Percentiles rank a stretch among this genome's conserved stretches.
These are phyloP conservation scores for Ophiothrix spiculata DNA, from an alignment of 35 echinoderm and acorn worm species.

Conservation along the genomic window DNA sequence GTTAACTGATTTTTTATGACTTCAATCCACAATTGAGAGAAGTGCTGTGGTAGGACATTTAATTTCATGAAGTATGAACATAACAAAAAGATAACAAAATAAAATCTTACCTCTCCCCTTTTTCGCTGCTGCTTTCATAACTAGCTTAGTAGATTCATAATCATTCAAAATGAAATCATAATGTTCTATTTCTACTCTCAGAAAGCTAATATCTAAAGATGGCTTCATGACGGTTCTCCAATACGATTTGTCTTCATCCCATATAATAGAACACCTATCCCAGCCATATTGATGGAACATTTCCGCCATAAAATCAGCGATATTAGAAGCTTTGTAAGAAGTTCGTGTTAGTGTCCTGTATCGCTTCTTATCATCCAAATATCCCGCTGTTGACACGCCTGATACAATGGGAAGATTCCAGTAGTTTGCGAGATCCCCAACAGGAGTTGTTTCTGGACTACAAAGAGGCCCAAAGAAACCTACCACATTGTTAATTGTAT, in stretches of 20 bases:
- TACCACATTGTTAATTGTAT: not conserved
- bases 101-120: not conserved
- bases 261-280: conserved; percentile 53
- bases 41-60: no score
- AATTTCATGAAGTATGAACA: no score
- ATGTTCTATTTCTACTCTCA: not conserved
- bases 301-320: conserved; percentile 39
- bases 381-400: not conserved
- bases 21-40: no score
- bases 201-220: not conserved
- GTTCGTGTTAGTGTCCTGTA: conserved; percentile 39
- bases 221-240: not conserved
- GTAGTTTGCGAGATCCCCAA: not conserved
- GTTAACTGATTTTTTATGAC: no score
- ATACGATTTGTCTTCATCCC: not conserved
- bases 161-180: not conserved
- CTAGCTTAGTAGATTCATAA: not conserved
- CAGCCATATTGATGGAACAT: conserved; percentile 37
- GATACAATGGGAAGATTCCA: not conserved
- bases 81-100: no score
- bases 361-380: not conserved
- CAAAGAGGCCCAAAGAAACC: not conserved
- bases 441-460: not conserved
- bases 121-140: not conserved
- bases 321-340: conserved; percentile 38